Conservation (phyloP, 37 sponge, comb jelly and placozoan species). For the Corticium candelabrum region DNA sequence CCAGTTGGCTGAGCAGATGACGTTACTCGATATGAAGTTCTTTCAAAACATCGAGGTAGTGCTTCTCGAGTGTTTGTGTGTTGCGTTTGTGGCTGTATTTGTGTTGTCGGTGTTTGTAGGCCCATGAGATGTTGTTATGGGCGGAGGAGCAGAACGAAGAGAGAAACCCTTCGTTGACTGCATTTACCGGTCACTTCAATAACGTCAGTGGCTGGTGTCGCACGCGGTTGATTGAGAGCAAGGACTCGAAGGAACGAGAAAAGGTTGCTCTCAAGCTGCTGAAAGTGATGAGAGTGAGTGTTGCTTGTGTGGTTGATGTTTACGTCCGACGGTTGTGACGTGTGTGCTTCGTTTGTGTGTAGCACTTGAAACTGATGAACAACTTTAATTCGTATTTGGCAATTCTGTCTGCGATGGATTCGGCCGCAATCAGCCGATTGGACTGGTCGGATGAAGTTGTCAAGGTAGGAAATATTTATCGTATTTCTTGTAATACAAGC, state of each 20-base stretch:
- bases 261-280: conserved; percentile 52
- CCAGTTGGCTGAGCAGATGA: conserved; percentile 66
- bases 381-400: conserved; percentile 84
- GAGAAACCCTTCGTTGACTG: conserved; percentile 62
- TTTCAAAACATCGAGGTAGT: conserved; percentile 75
- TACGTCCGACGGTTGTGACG: too few species aligned
- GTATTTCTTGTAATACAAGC: background rate
- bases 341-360: too few species aligned
- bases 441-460: conserved; percentile 69
- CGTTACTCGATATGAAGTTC: conserved; percentile 60
- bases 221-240: conserved; percentile 37
- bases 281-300: conserved; percentile 64
- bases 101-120: conserved; percentile 22
- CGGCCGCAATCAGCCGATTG: conserved; percentile 57
- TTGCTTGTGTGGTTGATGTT: background rate
- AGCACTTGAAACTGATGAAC: conserved; percentile 50
- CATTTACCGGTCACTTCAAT: conserved; percentile 89
- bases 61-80: background rate
- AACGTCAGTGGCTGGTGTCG: conserved; percentile 70
- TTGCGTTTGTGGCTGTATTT: background rate
- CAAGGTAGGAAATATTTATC: conserved; percentile 32
- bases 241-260: conserved; percentile 52
- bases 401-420: conserved; percentile 78
- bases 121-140: conserved; percentile 75
- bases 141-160: conserved; percentile 77